Evolutionary conservation across 2,113 vertebrate genomes (phyloP).

Genomic region (Pavo muticus): DNA sequence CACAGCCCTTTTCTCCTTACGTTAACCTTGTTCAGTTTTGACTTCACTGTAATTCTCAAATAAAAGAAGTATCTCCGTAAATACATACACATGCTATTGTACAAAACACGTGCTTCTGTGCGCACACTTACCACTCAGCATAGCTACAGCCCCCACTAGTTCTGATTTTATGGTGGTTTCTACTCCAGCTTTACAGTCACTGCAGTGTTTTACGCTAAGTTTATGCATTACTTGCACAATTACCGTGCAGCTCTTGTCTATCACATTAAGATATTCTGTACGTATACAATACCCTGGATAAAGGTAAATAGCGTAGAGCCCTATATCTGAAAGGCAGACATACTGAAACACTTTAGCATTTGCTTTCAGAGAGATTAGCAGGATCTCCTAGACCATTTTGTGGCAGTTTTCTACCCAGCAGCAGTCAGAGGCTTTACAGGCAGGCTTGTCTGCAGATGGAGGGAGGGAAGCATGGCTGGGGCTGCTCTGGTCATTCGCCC

Average conservation of each 20-base stretch:
- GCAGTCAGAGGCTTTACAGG: background rate
- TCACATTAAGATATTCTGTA: background rate
- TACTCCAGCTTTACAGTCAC: background rate
- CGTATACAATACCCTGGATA: fast-evolving
- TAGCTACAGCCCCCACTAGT: background rate
- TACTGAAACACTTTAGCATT: background rate
- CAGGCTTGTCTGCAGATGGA: background rate
- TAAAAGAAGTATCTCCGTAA: conserved; percentile 30
- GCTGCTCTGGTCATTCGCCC: background rate
- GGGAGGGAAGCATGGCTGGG: background rate
- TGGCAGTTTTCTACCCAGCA: background rate
- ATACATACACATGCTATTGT: background rate
- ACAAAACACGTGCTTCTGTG: background rate
- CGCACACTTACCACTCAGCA: background rate
- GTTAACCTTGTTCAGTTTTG: conserved; percentile 69
- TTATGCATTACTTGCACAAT: background rate
- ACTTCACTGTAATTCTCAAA: conserved; percentile 45
- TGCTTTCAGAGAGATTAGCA: background rate
- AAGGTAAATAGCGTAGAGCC: background rate
- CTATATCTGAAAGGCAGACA: background rate
- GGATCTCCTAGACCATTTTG: background rate
- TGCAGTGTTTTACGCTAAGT: conserved; percentile 5
- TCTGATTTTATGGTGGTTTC: background rate
- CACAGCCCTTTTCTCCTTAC: conserved; percentile 79
- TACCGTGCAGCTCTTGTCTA: background rate